Evolutionary conservation across 2,797 vertebrate genomes (phyloP).

Genomic region (Psittacula derbiana): DNA sequence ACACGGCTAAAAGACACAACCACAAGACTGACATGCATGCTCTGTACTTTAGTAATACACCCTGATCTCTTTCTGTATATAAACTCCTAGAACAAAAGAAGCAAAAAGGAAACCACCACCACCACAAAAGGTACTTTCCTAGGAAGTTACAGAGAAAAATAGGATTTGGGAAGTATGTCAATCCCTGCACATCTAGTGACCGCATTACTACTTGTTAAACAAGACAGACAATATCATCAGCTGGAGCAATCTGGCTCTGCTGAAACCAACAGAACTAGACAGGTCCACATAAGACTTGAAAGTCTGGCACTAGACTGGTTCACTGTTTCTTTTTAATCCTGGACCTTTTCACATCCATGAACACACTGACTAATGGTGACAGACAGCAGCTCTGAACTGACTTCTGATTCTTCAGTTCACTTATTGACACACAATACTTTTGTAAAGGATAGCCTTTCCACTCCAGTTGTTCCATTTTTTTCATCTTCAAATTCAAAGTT

Average conservation of each 20-base stretch:
- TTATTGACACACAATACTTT: not conserved
- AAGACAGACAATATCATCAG: not conserved
- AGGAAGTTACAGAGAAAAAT: not conserved
- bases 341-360: not conserved
- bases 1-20: rapidly evolving
- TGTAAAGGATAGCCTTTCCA: not conserved
- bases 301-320: not conserved
- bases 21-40: too few species aligned
- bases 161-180: not conserved
- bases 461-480: not conserved
- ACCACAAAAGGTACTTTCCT: not conserved
- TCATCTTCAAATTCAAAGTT: not conserved
- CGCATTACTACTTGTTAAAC: rapidly evolving
- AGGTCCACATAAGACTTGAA: not conserved
- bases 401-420: not conserved
- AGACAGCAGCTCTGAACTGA: not conserved
- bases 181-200: not conserved
- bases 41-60: rapidly evolving
- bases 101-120: not conserved
- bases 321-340: not conserved
- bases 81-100: not conserved
- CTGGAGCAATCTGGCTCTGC: not conserved
- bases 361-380: not conserved
- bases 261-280: not conserved
- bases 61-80: not conserved